Evolutionary conservation across 2,797 vertebrate species (phyloP), one percentile per base, ranked within the genome.

Genomic region (Notamacropus eugenii): DNA sequence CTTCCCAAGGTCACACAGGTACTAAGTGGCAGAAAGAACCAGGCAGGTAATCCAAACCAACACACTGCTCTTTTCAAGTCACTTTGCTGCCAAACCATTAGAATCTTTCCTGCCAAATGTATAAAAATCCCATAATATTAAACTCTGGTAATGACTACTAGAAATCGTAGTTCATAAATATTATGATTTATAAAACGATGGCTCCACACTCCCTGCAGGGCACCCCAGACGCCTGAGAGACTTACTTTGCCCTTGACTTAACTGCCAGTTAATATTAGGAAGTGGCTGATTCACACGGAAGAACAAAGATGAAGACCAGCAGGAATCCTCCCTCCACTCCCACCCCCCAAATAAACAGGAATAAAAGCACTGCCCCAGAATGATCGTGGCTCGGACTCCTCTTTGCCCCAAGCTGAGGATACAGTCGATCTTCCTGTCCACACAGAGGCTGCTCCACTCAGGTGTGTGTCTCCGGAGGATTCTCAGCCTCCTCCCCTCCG

Each of bases 391-490:
- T 54, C 50, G 14, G 24, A 54, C 14, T n/a, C 29, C 31, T 90
- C 54, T 52, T 54, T 54, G 46, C 29, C 54, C 29, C 27, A 31
- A 90, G 14, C 90, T 90, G 46, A 11, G 90, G 92, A 92, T 96
- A 29, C 96, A 98, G 96, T 92, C 96, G 96, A 92, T 55, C 96
- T 93, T 98, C 96, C 97, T 97, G 96, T 96, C 97, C 92, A 92
- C 95, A 74, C 91, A 90, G 29, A 55, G 95, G 57, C 95, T 24
- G 93, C 31, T 92, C 40, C 54, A 95, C 96, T 93, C 96, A 97
- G 91, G 96, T 96, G 97, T 54, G 96, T 94, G 92, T 91, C 92
- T 93, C 50, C n/a, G 0, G 19, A 24, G n/a, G n/a, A 22, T 40
- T 40, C 67, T 90, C 4, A 13, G 94, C 92, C 97, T 92, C 57